These are phyloP conservation scores for Steromphala cineraria DNA, from an alignment of 2,888 invertebrate genomes.

Conservation along the genomic window DNA sequence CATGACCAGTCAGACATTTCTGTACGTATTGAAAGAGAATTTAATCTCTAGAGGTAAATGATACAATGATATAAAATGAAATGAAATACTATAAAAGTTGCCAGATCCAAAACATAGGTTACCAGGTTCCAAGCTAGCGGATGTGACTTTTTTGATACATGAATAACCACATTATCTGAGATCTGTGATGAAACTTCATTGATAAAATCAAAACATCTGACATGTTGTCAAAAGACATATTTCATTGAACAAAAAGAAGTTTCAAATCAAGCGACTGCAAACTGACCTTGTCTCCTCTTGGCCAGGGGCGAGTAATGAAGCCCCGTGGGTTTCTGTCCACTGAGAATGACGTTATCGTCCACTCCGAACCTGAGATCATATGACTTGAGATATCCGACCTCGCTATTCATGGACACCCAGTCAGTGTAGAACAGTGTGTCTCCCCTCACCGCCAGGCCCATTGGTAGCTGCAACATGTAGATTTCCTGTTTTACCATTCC, in stretches of 20 bases:
- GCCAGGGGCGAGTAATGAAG: conserved; percentile 45
- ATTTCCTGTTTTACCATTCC: no score
- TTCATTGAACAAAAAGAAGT: background rate
- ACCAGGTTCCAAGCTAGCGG: no score
- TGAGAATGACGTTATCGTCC: conserved; percentile 43
- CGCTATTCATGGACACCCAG: conserved; percentile 43
- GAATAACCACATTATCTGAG: no score
- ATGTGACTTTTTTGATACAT: no score
- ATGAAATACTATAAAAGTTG: no score
- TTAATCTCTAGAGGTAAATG: no score
- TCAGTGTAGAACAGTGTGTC: conserved; percentile 54
- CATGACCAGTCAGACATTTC: conserved; percentile 45
- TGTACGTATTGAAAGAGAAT: background rate
- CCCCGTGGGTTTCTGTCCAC: conserved; percentile 45
- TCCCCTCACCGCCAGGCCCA: conserved; percentile 46
- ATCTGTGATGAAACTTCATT: no score
- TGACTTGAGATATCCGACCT: conserved; percentile 42
- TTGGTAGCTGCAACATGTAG: conserved; percentile 41
- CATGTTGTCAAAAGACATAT: background rate
- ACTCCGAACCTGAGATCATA: conserved; percentile 47
- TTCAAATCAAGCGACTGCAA: background rate
- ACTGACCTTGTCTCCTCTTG: conserved; percentile 39
- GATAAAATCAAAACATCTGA: background rate
- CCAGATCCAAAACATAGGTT: no score
- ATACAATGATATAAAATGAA: no score